Conservation (phyloP, 53 echinoderm and acorn worm genomes). For the Echinometra lucunter region DNA sequence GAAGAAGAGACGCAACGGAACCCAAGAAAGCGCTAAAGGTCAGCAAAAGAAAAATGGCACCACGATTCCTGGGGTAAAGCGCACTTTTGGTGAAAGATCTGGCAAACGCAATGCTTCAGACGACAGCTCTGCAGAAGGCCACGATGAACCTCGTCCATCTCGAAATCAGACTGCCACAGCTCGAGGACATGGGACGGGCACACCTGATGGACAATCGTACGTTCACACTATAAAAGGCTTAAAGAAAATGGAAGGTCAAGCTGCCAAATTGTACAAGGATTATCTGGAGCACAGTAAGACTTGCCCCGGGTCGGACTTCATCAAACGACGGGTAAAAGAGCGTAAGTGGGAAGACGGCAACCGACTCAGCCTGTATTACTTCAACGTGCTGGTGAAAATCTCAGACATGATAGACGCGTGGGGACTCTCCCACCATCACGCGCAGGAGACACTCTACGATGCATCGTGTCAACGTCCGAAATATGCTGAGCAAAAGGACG, state of each 20-base stretch:
- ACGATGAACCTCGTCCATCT: background rate
- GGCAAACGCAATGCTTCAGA: background rate
- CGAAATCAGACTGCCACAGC: background rate
- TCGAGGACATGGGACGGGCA: background rate
- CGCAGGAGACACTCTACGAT: background rate
- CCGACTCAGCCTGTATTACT: background rate
- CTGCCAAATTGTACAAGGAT: background rate
- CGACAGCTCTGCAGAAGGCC: background rate
- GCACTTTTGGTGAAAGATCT: no score
- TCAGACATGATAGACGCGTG: background rate
- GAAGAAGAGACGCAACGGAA: background rate
- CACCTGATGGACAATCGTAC: background rate
- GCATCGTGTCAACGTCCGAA: background rate
- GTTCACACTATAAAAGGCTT: no score
- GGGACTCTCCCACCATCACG: background rate
- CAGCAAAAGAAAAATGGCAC: background rate
- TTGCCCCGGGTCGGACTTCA: background rate
- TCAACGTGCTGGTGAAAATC: conserved; percentile 28
- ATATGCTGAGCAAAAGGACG: background rate
- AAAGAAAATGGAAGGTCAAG: background rate
- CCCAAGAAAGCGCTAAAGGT: background rate
- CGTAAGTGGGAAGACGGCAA: background rate
- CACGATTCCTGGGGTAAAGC: background rate
- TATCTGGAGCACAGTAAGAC: background rate
- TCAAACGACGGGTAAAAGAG: background rate